Conservation (phyloP, 2,113 vertebrate species). For the Eudyptes chrysolophus region DNA sequence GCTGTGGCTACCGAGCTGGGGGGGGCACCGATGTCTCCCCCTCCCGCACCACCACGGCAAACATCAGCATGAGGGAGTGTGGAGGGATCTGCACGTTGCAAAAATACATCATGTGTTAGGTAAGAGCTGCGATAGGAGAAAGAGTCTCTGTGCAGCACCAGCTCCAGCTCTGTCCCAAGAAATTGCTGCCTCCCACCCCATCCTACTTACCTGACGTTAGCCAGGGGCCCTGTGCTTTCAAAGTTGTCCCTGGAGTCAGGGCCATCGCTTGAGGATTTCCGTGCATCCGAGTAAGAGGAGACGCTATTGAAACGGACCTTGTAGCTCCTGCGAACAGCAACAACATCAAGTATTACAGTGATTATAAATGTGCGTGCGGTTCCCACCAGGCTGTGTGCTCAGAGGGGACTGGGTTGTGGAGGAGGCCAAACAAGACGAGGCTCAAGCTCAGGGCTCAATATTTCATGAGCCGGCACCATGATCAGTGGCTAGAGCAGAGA, state of each 20-base stretch:
- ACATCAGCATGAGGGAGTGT: accelerated
- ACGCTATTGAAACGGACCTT: conserved; percentile 98
- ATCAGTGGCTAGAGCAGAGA: neutral
- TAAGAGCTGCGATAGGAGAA: neutral
- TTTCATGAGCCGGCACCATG: accelerated
- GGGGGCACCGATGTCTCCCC: accelerated
- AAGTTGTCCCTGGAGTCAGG: conserved; percentile 88
- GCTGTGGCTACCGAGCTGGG: neutral
- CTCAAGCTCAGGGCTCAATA: neutral
- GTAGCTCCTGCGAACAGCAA: conserved; percentile 85
- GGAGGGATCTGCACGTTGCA: neutral
- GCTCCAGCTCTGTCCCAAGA: neutral
- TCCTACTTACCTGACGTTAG: conserved; percentile 88
- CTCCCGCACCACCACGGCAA: accelerated
- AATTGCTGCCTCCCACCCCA: accelerated
- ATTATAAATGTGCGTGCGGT: accelerated
- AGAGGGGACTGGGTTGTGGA: accelerated
- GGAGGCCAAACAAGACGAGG: neutral
- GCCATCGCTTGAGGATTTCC: conserved; percentile 89
- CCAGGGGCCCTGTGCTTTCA: conserved; percentile 92
- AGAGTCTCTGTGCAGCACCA: neutral
- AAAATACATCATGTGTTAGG: neutral
- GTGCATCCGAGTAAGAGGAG: conserved; percentile 92
- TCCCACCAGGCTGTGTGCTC: accelerated
- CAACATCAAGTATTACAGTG: accelerated